phyloP scores from a whole-genome alignment of 2,888 invertebrate species.

The Phlogophora meticulosa region DNA sequence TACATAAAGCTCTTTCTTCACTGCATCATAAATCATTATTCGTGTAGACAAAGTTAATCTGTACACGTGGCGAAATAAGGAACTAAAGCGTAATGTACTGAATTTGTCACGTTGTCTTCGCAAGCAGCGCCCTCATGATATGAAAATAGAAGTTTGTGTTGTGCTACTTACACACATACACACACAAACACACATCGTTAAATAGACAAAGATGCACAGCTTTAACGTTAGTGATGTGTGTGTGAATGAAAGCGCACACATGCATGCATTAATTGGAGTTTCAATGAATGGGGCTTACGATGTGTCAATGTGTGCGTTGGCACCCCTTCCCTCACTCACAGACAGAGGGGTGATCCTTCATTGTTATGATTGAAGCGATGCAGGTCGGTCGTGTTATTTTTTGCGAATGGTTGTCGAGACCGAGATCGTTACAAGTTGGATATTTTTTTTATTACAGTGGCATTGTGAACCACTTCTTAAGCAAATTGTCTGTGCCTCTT shows the following conservation, averaged over 20 bases:
- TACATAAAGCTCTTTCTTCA: conserved; percentile 13
- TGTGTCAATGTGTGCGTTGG: conserved; percentile 1
- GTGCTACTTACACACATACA: conserved; percentile 3
- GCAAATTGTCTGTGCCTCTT: too few relatives aligned
- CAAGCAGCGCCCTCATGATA: conserved; percentile 9
- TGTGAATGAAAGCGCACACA: conserved; percentile 33
- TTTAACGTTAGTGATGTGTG: neutral
- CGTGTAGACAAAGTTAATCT: conserved; percentile 12
- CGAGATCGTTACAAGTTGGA: too few relatives aligned
- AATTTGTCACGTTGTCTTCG: neutral
- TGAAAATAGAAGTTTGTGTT: conserved; percentile 3
- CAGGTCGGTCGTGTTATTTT: neutral
- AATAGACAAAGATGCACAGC: conserved; percentile 9
- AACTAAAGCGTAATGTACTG: conserved; percentile 19
- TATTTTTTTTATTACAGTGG: too few relatives aligned
- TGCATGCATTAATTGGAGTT: neutral
- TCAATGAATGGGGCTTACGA: conserved; percentile 10
- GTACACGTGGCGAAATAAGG: conserved; percentile 19
- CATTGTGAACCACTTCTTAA: too few relatives aligned
- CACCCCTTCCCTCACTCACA: conserved; percentile 1
- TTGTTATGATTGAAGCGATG: conserved; percentile 2
- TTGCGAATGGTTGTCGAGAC: neutral
- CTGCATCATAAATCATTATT: conserved; percentile 46
- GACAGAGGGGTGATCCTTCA: neutral
- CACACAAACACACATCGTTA: too few relatives aligned